phyloP scores from a whole-genome alignment of 2,113 vertebrate species.

The Saccopteryx bilineata region DNA sequence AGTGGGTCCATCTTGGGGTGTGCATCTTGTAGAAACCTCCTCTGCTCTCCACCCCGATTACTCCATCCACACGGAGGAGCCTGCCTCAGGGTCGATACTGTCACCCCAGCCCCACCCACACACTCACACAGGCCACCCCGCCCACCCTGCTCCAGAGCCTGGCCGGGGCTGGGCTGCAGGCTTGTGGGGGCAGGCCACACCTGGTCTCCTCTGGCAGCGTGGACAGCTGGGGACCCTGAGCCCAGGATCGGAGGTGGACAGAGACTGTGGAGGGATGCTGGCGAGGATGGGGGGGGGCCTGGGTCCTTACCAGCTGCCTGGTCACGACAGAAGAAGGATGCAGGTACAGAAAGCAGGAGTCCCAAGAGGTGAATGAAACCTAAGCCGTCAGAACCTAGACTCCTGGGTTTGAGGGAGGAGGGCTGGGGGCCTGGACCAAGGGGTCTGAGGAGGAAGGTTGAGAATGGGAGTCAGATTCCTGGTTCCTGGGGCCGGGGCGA shows the following conservation, averaged over 20 bases:
- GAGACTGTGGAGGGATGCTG: background rate
- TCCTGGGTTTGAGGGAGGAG: background rate
- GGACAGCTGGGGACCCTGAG: background rate
- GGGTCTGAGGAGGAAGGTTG: background rate
- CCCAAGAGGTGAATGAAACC: background rate
- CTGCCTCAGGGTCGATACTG: constrained; percentile 40
- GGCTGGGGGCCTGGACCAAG: constrained; percentile 34
- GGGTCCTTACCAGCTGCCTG: background rate
- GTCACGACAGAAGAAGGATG: background rate
- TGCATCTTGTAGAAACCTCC: constrained; percentile 66
- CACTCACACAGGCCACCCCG: background rate
- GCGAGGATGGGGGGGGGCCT: too few relatives aligned
- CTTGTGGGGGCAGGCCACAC: background rate
- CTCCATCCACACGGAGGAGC: background rate
- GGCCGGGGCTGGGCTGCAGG: background rate
- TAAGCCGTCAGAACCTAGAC: background rate
- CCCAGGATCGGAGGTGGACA: too few relatives aligned
- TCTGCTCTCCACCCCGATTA: constrained; percentile 65
- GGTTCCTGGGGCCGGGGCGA: background rate
- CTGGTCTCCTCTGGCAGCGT: fast-evolving
- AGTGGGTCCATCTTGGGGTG: constrained; percentile 69
- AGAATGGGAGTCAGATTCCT: too few relatives aligned
- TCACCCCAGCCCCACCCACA: background rate
- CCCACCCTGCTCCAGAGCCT: background rate
- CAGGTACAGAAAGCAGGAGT: background rate